These are phyloP conservation scores for Triops longicaudatus DNA, from an alignment of 1,140 invertebrate species.

Conservation along the genomic window DNA sequence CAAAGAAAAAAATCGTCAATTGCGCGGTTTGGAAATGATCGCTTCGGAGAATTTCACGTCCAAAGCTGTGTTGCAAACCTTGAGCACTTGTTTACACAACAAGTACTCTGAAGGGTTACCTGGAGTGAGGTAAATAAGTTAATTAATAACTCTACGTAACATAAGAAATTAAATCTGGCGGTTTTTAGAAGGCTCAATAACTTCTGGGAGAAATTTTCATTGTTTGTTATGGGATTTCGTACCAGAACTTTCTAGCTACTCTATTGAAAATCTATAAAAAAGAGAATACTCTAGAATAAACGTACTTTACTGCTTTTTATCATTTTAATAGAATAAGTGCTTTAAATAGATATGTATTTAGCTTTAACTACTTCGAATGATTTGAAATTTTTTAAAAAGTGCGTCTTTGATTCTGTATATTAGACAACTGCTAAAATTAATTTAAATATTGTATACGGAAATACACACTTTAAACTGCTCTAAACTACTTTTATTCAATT, in stretches of 20 bases:
- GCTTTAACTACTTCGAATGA: no score
- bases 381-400: no score
- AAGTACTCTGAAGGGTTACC: slow-evolving; percentile 97
- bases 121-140: slow-evolving; percentile 57
- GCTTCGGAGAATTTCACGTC: slow-evolving; percentile 97
- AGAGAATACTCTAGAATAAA: background rate
- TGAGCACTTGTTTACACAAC: slow-evolving; percentile 89
- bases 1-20: slow-evolving; percentile 81
- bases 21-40: slow-evolving; percentile 83
- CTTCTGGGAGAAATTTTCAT: slow-evolving; percentile 11
- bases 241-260: background rate
- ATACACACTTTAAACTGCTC: no score
- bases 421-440: no score
- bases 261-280: no score
- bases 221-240: slow-evolving; percentile 18
- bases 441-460: slow-evolving; percentile 17
- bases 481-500: no score
- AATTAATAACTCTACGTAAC: background rate
- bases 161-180: no score
- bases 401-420: no score
- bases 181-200: no score
- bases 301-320: no score
- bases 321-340: no score
- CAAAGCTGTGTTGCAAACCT: slow-evolving; percentile 75
- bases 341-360: no score